Evolutionary conservation across 2,888 invertebrate genomes (phyloP).

Genomic region (Pristionchus entomophagus): DNA sequence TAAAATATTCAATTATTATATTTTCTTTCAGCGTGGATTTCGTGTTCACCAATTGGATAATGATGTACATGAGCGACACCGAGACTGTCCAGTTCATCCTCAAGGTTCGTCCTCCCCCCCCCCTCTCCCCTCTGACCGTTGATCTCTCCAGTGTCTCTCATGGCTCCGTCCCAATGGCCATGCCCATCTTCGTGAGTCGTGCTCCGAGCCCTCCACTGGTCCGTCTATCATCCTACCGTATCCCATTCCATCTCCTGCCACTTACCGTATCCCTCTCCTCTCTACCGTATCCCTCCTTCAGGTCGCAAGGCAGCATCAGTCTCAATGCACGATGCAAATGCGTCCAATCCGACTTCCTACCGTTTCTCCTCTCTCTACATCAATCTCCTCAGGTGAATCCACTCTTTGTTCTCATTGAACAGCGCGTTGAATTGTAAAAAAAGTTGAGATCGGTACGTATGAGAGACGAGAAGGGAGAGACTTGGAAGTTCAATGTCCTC

Average conservation of each 20-base stretch:
- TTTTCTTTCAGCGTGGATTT: conserved; percentile 77
- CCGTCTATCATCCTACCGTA: too few species aligned
- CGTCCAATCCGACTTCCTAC: conserved; percentile 74
- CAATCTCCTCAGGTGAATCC: conserved; percentile 54
- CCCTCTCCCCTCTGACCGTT: background rate
- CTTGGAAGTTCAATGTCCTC: conserved; percentile 71
- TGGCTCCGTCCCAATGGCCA: conserved; percentile 79
- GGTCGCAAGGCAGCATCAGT: conserved; percentile 8
- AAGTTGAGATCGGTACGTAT: conserved; percentile 46
- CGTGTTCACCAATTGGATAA: conserved; percentile 81
- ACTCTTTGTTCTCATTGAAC: background rate
- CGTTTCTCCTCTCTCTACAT: conserved; percentile 74
- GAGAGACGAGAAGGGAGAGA: conserved; percentile 65
- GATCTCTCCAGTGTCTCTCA: conserved; percentile 74
- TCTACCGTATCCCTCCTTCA: conserved; percentile 8
- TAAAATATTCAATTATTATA: background rate
- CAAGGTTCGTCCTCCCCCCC: background rate
- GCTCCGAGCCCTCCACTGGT: conserved; percentile 80
- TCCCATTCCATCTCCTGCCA: too few species aligned
- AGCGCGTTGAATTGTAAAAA: conserved; percentile 40
- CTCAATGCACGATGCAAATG: conserved; percentile 43
- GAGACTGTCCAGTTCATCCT: conserved; percentile 71
- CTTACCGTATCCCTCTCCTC: conserved; percentile 9
- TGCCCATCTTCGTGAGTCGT: conserved; percentile 80
- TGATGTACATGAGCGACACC: conserved; percentile 80